A percentile compares a stretch with the other conserved stretches of the same genome.
phyloP scores from a whole-genome alignment of 1,140 invertebrate species.

The Littorina saxatilis region DNA sequence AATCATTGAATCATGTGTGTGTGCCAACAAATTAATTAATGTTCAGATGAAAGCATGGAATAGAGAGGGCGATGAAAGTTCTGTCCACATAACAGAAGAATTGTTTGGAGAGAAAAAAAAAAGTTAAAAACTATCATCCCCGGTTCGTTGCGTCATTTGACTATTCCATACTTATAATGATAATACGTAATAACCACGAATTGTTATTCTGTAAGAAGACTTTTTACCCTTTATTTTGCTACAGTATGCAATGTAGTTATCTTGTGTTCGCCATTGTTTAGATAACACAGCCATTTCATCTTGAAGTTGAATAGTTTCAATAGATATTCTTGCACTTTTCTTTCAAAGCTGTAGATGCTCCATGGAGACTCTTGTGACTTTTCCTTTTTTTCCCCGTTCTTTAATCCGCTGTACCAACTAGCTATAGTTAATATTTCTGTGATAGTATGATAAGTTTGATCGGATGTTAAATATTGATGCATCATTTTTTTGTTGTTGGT shows the following conservation, averaged over 20 bases:
- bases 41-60: too few species aligned
- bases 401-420: neutral
- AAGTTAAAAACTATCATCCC: too few species aligned
- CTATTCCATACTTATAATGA: too few species aligned
- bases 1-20: too few species aligned
- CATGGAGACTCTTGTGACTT: neutral
- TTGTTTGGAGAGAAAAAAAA: too few species aligned
- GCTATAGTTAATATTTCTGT: neutral
- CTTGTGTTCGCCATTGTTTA: neutral
- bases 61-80: too few species aligned
- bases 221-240: neutral
- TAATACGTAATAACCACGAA: too few species aligned
- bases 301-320: too few species aligned
- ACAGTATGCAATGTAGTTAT: neutral
- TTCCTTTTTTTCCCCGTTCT: neutral
- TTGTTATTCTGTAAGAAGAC: too few species aligned
- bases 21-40: too few species aligned
- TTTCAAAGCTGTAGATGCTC: neutral
- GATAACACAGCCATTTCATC: neutral
- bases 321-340: neutral
- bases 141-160: too few species aligned
- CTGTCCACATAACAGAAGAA: too few species aligned
- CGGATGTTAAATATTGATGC: neutral
- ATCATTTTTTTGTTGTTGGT: neutral
- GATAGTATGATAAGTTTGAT: neutral